A percentile compares a stretch with the other conserved stretches of the same genome.
Evolutionary conservation across 2,888 invertebrate species (phyloP).

Genomic region (Eupithecia pulchellata): DNA sequence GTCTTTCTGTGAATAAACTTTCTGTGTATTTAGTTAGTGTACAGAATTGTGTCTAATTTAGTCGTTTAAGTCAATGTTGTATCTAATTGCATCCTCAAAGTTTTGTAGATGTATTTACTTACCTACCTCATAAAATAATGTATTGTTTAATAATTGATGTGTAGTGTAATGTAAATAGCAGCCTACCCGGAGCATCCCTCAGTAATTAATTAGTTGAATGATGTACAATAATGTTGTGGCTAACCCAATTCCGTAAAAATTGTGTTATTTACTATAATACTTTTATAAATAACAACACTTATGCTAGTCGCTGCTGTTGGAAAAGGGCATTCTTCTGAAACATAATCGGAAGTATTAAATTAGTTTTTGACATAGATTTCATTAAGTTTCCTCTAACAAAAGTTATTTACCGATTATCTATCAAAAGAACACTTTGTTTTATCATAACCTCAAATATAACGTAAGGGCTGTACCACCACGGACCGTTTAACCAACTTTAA

Average conservation of each 20-base stretch:
- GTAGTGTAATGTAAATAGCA: neutral
- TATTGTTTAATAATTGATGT: neutral
- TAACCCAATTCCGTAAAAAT: neutral
- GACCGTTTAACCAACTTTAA: neutral
- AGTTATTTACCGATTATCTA: neutral
- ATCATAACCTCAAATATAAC: neutral
- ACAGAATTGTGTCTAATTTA: conserved; percentile 37
- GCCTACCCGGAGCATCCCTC: neutral
- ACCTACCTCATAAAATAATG: neutral
- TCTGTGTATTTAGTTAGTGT: conserved; percentile 40
- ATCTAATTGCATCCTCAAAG: conserved; percentile 27
- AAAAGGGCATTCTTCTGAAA: neutral
- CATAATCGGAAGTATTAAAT: neutral
- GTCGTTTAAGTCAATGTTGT: conserved; percentile 16
- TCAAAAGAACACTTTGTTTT: neutral
- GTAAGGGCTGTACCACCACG: neutral
- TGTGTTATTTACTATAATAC: too few species aligned
- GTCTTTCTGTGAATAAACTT: conserved; percentile 66
- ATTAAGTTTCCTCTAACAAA: neutral
- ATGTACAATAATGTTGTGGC: neutral
- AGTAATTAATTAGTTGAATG: neutral
- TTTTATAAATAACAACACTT: neutral
- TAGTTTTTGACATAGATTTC: neutral
- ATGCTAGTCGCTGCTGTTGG: neutral
- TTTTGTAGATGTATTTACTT: conserved; percentile 2